Conservation (phyloP, 30 jellyfish, hydroid and myxozoan genomes). For the Phacellophora camtschatica region DNA sequence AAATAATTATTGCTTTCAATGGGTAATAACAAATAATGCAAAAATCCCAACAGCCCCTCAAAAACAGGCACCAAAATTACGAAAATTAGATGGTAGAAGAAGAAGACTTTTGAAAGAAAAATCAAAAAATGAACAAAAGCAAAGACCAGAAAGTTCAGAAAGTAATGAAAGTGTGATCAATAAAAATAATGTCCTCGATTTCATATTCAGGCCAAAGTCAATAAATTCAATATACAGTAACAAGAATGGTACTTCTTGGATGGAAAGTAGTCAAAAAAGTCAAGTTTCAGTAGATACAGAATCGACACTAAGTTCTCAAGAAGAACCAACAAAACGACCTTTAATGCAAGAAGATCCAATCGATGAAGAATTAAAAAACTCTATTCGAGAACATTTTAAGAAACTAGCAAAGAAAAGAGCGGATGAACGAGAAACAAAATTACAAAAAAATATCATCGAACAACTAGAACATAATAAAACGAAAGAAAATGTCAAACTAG, state of each 20-base stretch:
- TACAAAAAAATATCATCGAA: no score
- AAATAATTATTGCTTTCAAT: slow-evolving; percentile 36
- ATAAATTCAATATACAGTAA: neutral
- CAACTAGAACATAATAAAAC: neutral
- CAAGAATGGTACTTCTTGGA: neutral
- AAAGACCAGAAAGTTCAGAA: neutral
- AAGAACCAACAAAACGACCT: neutral
- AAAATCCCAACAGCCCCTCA: neutral
- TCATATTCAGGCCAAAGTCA: neutral
- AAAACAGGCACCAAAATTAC: neutral
- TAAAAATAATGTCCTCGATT: neutral
- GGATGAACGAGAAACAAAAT: no score
- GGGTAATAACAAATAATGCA: slow-evolving; percentile 20
- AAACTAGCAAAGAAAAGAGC: neutral
- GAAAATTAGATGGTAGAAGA: neutral
- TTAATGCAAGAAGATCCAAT: neutral
- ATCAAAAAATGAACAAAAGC: neutral
- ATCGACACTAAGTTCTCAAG: neutral
- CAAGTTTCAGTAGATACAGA: neutral
- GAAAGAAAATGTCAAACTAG: neutral
- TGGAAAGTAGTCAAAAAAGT: slow-evolving; percentile 2
- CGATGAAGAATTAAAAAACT: neutral
- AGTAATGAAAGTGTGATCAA: neutral
- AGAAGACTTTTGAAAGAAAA: neutral
- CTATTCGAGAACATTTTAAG: neutral